These are phyloP conservation scores for Falco columbarius DNA, from an alignment of 2,797 vertebrate species.

Conservation along the genomic window DNA sequence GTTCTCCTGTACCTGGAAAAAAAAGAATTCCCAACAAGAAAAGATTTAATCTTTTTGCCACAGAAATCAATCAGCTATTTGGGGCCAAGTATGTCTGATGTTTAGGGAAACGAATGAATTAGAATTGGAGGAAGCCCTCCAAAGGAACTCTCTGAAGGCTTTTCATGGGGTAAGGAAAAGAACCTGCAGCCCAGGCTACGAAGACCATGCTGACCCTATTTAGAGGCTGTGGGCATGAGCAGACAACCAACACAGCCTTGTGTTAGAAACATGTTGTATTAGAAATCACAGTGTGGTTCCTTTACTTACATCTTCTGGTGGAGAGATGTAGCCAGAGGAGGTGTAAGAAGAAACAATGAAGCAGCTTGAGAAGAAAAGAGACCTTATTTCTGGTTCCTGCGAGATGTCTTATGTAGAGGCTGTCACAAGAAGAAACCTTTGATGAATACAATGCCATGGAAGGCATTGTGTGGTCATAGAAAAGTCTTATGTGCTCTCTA, in stretches of 20 bases:
- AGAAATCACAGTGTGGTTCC: background rate
- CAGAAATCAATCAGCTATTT: background rate
- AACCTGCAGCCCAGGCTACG: background rate
- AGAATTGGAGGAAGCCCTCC: background rate
- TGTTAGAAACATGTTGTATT: background rate
- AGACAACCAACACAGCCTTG: background rate
- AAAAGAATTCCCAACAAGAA: background rate
- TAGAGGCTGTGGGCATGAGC: background rate
- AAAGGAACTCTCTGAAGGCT: background rate
- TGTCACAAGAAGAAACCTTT: background rate
- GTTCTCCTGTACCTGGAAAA: background rate
- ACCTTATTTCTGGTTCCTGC: background rate
- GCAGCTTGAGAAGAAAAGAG: background rate
- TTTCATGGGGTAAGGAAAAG: background rate
- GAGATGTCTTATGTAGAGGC: background rate
- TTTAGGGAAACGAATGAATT: background rate
- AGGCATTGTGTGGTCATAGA: background rate
- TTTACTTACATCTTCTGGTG: background rate
- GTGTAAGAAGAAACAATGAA: background rate
- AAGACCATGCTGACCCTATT: background rate
- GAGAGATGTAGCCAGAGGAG: background rate
- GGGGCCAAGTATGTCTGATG: background rate
- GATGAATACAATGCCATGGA: background rate
- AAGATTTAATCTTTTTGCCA: background rate
- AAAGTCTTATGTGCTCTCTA: background rate